Conservation (phyloP, 2,888 invertebrate genomes). For the Thysanoteuthis rhombus region DNA sequence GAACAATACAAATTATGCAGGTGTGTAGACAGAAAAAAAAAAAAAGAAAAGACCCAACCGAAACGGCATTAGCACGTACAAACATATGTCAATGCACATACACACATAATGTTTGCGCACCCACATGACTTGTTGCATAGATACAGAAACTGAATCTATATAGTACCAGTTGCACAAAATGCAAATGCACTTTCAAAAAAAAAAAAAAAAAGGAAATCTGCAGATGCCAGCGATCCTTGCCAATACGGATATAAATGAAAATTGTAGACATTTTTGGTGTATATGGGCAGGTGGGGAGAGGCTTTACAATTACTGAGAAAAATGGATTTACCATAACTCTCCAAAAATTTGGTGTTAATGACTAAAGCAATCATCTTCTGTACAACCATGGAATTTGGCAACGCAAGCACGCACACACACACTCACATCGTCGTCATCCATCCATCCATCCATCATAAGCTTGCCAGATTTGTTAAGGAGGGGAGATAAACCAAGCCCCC, state of each 20-base stretch:
- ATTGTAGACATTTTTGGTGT: background rate
- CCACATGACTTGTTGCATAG: background rate
- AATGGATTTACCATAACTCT: background rate
- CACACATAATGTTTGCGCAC: background rate
- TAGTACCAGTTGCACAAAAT: background rate
- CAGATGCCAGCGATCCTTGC: background rate
- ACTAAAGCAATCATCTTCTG: background rate
- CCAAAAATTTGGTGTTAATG: background rate
- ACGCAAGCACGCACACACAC: background rate
- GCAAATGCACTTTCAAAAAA: background rate
- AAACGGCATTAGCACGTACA: background rate
- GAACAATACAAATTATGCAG: background rate
- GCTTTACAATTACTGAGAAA: background rate
- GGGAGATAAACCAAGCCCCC: too few relatives aligned
- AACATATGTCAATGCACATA: background rate
- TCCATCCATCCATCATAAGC: too few relatives aligned
- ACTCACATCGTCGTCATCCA: too few relatives aligned
- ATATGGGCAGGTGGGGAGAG: background rate
- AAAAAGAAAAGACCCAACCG: too few relatives aligned
- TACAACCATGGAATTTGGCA: background rate
- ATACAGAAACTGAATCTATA: background rate
- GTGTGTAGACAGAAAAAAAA: background rate
- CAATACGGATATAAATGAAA: background rate
- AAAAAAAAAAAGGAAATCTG: too few relatives aligned
- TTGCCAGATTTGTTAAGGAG: too few relatives aligned